A percentile compares a stretch with the other conserved stretches of the same genome.
Conservation (phyloP, 2,888 invertebrate genomes). For the Vesta saturnalis region DNA sequence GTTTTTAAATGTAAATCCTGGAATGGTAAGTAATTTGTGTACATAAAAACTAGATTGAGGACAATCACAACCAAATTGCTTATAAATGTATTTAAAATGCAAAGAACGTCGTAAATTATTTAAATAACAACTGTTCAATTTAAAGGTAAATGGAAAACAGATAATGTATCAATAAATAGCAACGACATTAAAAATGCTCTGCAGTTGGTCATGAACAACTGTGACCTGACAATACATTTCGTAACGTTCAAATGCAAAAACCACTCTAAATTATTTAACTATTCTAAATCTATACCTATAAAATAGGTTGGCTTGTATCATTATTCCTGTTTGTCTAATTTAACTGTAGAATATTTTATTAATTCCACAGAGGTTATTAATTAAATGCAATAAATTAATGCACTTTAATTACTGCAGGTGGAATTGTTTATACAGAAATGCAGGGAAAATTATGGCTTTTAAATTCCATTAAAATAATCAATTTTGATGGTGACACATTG, state of each 20-base stretch:
- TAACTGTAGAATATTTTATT: background rate
- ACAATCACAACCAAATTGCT: too few species aligned
- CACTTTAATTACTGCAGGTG: background rate
- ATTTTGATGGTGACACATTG: background rate
- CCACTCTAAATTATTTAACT: conserved; percentile 34
- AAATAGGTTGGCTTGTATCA: too few species aligned
- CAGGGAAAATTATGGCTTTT: background rate
- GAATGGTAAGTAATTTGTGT: too few species aligned
- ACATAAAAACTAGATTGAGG: too few species aligned
- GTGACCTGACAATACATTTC: conserved; percentile 38
- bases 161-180: conserved; percentile 34
- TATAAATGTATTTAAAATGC: background rate
- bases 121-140: background rate
- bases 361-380: conserved; percentile 8
- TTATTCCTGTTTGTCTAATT: too few species aligned
- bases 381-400: conserved; percentile 3
- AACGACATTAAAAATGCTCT: conserved; percentile 17
- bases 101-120: background rate
- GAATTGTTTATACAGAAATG: background rate
- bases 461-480: conserved; percentile 11
- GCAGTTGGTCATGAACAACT: conserved; percentile 22
- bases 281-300: too few species aligned
- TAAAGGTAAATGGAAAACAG: conserved; percentile 16
- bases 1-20: too few species aligned
- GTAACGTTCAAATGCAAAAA: conserved; percentile 32